These are phyloP conservation scores for Conchocele bisecta DNA, from an alignment of 2,888 invertebrate genomes.

Conservation along the genomic window DNA sequence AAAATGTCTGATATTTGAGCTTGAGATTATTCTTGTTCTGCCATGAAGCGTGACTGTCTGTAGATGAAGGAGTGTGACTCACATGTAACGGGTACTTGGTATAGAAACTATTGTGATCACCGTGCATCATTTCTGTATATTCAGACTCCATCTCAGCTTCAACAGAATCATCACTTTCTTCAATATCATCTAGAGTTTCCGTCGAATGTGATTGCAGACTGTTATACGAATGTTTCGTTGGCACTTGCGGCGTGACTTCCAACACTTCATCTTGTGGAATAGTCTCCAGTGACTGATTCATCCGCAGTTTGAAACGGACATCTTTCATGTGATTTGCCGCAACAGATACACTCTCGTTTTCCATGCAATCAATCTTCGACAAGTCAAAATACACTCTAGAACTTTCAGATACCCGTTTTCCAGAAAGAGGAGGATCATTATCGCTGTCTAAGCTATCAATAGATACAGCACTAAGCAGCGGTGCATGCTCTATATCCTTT, in stretches of 20 bases:
- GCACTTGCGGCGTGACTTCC: slow-evolving; percentile 61
- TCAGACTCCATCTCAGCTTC: slow-evolving; percentile 38
- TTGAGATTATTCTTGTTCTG: slow-evolving; percentile 68
- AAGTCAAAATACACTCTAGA: slow-evolving; percentile 81
- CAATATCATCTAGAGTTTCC: slow-evolving; percentile 49
- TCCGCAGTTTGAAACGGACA: slow-evolving; percentile 37
- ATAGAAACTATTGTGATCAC: slow-evolving; percentile 48
- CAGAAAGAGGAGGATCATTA: slow-evolving; percentile 30
- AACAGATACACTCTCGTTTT: slow-evolving; percentile 53
- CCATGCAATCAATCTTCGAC: slow-evolving; percentile 74
- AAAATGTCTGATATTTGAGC: slow-evolving; percentile 71
- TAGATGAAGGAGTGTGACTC: slow-evolving; percentile 10
- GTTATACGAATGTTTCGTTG: slow-evolving; percentile 45
- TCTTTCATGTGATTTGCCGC: slow-evolving; percentile 59
- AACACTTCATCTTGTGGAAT: slow-evolving; percentile 80
- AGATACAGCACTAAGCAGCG: slow-evolving; percentile 27
- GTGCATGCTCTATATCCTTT: slow-evolving; percentile 23
- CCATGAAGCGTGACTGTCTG: slow-evolving; percentile 47
- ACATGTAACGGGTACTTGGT: slow-evolving; percentile 55
- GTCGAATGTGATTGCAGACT: slow-evolving; percentile 39
- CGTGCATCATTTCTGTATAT: slow-evolving; percentile 16
- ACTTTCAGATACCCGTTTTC: slow-evolving; percentile 78
- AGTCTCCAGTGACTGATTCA: slow-evolving; percentile 75
- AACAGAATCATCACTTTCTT: slow-evolving; percentile 53
- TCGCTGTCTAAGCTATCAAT: slow-evolving; percentile 36